These are phyloP conservation scores for Carduelis carduelis DNA, from an alignment of 2,797 vertebrate genomes.

Conservation along the genomic window DNA sequence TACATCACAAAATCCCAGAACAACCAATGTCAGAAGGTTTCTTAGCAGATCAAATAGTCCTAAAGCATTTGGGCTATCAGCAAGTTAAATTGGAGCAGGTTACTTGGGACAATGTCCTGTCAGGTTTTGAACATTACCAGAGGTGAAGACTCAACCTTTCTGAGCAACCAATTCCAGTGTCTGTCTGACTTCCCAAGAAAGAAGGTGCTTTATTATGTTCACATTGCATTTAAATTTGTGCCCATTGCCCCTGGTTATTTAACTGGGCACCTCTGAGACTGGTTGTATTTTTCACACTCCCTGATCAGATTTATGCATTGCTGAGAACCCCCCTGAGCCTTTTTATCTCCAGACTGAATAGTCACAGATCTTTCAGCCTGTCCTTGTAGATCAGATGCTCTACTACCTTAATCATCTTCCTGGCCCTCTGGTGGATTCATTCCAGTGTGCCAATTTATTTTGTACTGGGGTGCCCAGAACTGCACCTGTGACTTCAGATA, in stretches of 20 bases:
- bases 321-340: accelerated
- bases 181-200: neutral
- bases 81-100: neutral
- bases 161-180: neutral
- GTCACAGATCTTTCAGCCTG: neutral
- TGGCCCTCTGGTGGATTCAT: neutral
- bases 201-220: neutral
- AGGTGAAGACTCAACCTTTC: neutral
- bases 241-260: neutral
- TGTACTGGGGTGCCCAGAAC: neutral
- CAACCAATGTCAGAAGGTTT: neutral
- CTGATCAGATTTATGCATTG: neutral
- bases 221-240: neutral
- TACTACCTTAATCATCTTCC: neutral
- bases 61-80: neutral
- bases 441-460: neutral
- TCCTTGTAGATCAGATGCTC: neutral
- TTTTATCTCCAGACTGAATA: neutral
- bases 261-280: neutral
- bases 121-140: neutral
- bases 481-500: neutral
- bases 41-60: neutral
- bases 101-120: neutral
- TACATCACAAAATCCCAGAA: neutral
- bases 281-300: neutral